phyloP scores from a whole-genome alignment of 2,113 vertebrate genomes.

The Hipposideros armiger region DNA sequence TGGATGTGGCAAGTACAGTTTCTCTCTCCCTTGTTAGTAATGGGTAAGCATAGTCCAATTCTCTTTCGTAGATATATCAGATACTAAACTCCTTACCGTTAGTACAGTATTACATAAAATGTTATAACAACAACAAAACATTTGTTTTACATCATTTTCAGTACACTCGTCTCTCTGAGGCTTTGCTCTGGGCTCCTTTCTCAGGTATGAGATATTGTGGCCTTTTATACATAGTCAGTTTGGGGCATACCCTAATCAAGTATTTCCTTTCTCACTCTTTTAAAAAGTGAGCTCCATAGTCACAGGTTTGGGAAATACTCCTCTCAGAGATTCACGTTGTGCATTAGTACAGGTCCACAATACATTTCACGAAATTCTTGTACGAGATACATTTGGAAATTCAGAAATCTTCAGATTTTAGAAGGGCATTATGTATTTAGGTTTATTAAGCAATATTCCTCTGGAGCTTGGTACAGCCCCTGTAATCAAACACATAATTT shows the following conservation, averaged over 20 bases:
- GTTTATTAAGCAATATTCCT: constrained; percentile 29
- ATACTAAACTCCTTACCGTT: constrained; percentile 21
- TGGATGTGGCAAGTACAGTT: neutral
- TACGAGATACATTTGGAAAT: constrained; percentile 35
- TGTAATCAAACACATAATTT: constrained; percentile 25
- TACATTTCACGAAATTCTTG: neutral
- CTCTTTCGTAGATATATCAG: neutral
- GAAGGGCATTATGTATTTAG: neutral
- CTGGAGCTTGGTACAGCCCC: neutral
- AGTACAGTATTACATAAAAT: constrained; percentile 4
- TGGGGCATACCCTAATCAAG: neutral
- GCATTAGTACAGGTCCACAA: neutral
- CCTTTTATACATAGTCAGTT: constrained; percentile 44
- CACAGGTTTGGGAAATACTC: constrained; percentile 1
- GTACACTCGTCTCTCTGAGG: constrained; percentile 5
- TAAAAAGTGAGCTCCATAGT: constrained; percentile 21
- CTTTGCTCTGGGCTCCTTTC: neutral
- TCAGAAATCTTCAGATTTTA: constrained; percentile 55
- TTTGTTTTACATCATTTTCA: constrained; percentile 48
- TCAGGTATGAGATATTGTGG: neutral
- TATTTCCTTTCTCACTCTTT: constrained; percentile 32
- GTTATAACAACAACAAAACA: neutral
- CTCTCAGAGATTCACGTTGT: constrained; percentile 17
- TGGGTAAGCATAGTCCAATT: neutral
- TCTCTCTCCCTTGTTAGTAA: neutral